These are phyloP conservation scores for Standfussiana lucernea DNA, from an alignment of 2,888 invertebrate genomes.

Conservation along the genomic window DNA sequence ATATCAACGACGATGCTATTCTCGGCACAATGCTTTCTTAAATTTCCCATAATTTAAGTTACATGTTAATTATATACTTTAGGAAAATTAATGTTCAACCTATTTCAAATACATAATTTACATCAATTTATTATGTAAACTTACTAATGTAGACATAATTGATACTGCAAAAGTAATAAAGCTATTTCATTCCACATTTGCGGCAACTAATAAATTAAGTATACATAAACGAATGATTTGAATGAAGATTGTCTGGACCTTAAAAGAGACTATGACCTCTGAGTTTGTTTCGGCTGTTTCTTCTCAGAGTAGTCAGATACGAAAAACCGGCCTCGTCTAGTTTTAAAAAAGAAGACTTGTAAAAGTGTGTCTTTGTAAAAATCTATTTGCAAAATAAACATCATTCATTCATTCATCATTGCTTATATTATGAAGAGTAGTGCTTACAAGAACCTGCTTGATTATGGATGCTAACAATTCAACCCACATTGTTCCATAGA, in stretches of 20 bases:
- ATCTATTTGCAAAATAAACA: too few relatives aligned
- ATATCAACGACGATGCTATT: not conserved
- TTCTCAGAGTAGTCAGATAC: too few relatives aligned
- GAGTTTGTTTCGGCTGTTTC: too few relatives aligned
- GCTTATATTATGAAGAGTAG: slow-evolving; percentile 45
- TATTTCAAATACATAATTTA: slow-evolving; percentile 22
- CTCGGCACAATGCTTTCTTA: slow-evolving; percentile 24
- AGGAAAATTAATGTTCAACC: slow-evolving; percentile 23
- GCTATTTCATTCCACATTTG: slow-evolving; percentile 35
- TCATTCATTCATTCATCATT: too few relatives aligned
- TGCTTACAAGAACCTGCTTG: slow-evolving; percentile 45
- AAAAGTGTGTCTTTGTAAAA: too few relatives aligned
- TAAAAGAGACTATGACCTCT: too few relatives aligned
- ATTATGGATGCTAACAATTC: slow-evolving; percentile 47
- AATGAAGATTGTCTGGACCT: too few relatives aligned
- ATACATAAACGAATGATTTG: slow-evolving; percentile 25
- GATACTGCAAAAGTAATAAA: slow-evolving; percentile 22
- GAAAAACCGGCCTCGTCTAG: too few relatives aligned
- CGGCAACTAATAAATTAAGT: slow-evolving; percentile 24
- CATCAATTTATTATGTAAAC: slow-evolving; percentile 16
- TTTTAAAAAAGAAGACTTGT: too few relatives aligned
- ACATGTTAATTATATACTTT: slow-evolving; percentile 2
- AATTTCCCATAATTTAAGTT: slow-evolving; percentile 13
- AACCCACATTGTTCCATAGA: slow-evolving; percentile 59
- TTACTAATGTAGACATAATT: slow-evolving; percentile 10